Evolutionary conservation across 2,113 vertebrate species (phyloP).

Genomic region (Gymnorhina tibicen): DNA sequence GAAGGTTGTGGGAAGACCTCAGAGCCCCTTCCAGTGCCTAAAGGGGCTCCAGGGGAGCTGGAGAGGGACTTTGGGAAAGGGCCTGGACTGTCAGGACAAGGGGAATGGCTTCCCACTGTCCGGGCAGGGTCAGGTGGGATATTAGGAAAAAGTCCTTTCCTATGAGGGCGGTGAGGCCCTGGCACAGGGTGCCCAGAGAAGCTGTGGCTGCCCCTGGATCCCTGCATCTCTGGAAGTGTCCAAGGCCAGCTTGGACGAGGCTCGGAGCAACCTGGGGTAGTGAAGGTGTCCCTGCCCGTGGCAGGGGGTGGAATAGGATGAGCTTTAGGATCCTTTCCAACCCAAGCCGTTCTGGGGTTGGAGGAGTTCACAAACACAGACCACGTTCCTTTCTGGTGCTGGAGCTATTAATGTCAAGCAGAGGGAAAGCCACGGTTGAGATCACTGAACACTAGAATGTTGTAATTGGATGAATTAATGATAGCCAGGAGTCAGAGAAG

Average conservation of each 20-base stretch:
- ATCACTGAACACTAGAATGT: background rate
- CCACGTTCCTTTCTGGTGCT: background rate
- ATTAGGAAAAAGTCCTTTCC: background rate
- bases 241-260: fast-evolving
- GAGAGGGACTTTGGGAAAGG: background rate
- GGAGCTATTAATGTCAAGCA: background rate
- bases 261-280: fast-evolving
- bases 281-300: background rate
- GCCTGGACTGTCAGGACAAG: background rate
- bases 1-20: background rate
- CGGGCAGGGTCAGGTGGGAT: too few relatives aligned
- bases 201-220: background rate
- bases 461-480: background rate
- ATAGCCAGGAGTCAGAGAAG: background rate
- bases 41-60: background rate
- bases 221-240: background rate
- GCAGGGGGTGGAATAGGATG: background rate
- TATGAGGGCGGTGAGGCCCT: background rate
- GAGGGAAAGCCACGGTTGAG: background rate
- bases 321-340: background rate
- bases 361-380: too few relatives aligned
- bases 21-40: background rate
- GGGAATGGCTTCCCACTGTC: background rate
- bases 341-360: background rate
- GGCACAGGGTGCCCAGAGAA: background rate